A percentile compares a stretch with the other conserved stretches of the same genome.
These are phyloP conservation scores for Drosophila mauritiana DNA, from an alignment of 1,140 invertebrate genomes.

Conservation along the genomic window DNA sequence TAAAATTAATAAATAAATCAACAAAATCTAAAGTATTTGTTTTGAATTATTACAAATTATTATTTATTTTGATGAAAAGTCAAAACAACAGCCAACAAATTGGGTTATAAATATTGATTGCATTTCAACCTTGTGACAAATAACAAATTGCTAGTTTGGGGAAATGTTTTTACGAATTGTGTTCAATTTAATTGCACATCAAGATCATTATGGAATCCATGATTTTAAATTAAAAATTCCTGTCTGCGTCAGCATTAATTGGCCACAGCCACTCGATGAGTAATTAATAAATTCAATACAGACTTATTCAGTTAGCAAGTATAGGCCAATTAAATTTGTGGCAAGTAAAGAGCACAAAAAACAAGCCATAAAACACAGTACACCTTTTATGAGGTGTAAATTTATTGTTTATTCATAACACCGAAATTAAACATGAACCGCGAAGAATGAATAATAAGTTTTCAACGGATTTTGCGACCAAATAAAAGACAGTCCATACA, in stretches of 20 bases:
- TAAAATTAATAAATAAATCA: background rate
- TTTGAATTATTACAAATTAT: background rate
- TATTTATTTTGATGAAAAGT: background rate
- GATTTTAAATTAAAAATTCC: conserved; percentile 2
- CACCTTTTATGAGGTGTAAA: conserved; percentile 29
- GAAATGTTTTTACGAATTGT: background rate
- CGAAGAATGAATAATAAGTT: conserved; percentile 2
- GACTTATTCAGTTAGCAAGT: conserved; percentile 35
- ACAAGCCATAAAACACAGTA: conserved; percentile 8
- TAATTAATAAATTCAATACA: conserved; percentile 36
- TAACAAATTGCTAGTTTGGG: conserved; percentile 5
- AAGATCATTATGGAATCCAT: conserved; percentile 5
- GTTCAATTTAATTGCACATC: background rate
- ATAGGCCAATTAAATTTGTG: conserved; percentile 19
- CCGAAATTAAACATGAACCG: conserved; percentile 5
- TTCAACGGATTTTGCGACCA: conserved; percentile 7
- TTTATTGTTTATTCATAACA: conserved; percentile 28
- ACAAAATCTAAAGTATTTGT: too few relatives aligned
- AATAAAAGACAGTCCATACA: conserved; percentile 3
- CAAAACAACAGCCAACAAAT: too few relatives aligned
- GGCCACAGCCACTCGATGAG: conserved; percentile 26
- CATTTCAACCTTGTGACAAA: background rate
- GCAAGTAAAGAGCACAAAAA: conserved; percentile 10
- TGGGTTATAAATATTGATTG: conserved; percentile 16
- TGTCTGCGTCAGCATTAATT: conserved; percentile 10